These are phyloP conservation scores for Aelia acuminata DNA, from an alignment of 2,888 invertebrate species.

Conservation along the genomic window DNA sequence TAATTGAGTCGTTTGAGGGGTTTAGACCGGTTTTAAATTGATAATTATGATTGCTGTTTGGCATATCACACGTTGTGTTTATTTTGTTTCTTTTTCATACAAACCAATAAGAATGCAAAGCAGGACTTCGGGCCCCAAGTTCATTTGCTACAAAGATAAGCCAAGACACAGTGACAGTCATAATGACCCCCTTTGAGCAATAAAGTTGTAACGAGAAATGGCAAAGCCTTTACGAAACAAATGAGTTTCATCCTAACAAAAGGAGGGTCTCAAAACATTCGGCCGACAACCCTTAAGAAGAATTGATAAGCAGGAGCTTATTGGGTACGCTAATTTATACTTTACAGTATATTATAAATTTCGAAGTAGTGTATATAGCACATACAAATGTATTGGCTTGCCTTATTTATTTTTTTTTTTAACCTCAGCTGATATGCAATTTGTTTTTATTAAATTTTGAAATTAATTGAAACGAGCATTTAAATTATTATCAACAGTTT, in stretches of 20 bases:
- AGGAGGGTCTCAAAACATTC: neutral
- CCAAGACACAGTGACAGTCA: neutral
- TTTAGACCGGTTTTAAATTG: neutral
- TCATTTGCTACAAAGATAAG: constrained; percentile 19
- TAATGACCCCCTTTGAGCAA: constrained; percentile 45
- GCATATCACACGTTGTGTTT: neutral
- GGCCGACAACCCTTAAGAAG: neutral
- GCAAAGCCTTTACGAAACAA: constrained; percentile 33
- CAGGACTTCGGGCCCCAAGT: neutral
- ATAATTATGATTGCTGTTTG: neutral
- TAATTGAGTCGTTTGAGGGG: no score
- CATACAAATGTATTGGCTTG: no score
- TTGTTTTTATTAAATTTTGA: no score
- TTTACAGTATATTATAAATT: neutral
- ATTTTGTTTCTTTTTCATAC: neutral
- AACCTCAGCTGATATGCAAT: no score
- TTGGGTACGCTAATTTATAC: neutral
- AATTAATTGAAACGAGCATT: no score
- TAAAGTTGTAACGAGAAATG: constrained; percentile 34
- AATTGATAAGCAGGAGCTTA: constrained; percentile 9
- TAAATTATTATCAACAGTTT: no score
- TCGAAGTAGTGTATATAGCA: neutral
- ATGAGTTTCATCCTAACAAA: constrained; percentile 37
- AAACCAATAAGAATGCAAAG: neutral
- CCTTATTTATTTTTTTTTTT: no score